Percentiles rank a stretch among this genome's conserved stretches.
phyloP scores from a whole-genome alignment of 2,888 invertebrate genomes.

The Steromphala cineraria region DNA sequence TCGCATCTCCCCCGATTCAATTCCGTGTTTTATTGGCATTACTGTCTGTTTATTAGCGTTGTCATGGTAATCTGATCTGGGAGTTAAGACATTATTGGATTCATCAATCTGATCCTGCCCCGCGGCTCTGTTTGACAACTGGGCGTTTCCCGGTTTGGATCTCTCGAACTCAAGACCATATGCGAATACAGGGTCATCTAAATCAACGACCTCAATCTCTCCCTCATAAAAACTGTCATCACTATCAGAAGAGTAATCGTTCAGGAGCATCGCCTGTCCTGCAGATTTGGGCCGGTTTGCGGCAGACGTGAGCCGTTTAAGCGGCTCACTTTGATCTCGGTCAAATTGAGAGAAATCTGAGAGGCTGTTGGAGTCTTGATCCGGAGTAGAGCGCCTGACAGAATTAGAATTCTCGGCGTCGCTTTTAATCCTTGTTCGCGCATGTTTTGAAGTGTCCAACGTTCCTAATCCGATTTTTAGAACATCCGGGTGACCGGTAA shows the following conservation, averaged over 20 bases:
- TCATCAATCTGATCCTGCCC: neutral
- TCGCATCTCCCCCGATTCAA: neutral
- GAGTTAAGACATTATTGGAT: neutral
- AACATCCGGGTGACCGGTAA: too few relatives aligned
- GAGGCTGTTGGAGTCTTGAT: neutral
- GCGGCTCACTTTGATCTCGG: neutral
- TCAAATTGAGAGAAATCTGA: neutral
- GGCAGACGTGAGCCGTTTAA: neutral
- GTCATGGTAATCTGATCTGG: neutral
- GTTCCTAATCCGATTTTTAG: too few relatives aligned
- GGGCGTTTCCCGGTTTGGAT: neutral
- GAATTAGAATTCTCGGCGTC: too few relatives aligned
- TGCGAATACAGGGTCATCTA: slow-evolving; percentile 1
- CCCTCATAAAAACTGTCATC: slow-evolving; percentile 13
- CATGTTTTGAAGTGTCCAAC: too few relatives aligned
- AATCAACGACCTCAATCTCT: neutral
- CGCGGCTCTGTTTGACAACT: neutral
- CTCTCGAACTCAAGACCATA: neutral
- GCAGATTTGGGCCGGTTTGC: neutral
- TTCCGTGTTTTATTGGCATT: neutral
- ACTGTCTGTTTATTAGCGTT: neutral
- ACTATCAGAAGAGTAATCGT: neutral
- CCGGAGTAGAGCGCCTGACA: too few relatives aligned
- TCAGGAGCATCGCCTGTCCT: neutral
- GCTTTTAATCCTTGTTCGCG: too few relatives aligned